Base-by-base conservation (phyloP, 2,888 invertebrate genomes). In the Oscheius onirici region DNA sequence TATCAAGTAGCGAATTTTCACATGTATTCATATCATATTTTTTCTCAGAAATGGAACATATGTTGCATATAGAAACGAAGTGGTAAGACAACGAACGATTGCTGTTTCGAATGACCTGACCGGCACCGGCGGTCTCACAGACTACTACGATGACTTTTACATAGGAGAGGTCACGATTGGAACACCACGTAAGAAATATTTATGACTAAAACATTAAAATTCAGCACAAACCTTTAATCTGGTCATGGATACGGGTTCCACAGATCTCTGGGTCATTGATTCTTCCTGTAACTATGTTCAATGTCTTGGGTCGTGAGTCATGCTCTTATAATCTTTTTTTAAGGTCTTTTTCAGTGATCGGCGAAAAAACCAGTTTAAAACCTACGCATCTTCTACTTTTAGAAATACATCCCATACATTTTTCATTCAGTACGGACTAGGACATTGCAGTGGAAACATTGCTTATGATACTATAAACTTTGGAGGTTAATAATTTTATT, bases 101-200 rank as follows among this genome's bases (percentile, higher is more conserved):
- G 58, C 41, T 1, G 17, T 6, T 11, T 40, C 58, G 3, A 43
- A 43, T 58, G 10, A 6, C 20, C 43, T n/a, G 20, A 46, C 74
- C 8, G 80, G 77, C 15, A 70, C 58, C 11, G 75, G 77, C 58
- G 74, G 76, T 40, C 78, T 81, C 75, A 49, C 79, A 69, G 80
- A 81, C 73, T 83, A 82, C 67, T 81, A 68, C 52, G 82, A 82
- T 66, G 81, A 82, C 74, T 83, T 82, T 79, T 83, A 83, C 71
- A 75, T 82, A 66, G 83, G 81, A 68, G 74, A 77, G 74, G 79
- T 82, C 75, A 74, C 77, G 34, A 67, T 83, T 54, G 83, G 82
- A 74, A 82, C 83, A n/a, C 79, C 79, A 22, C 40, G 76, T 74
- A 43, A 69, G 73, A 10, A 24, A 13, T 26, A 3, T 5, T 3